Evolutionary conservation across 2,888 invertebrate species (phyloP).

Genomic region (Saturnia pavonia): DNA sequence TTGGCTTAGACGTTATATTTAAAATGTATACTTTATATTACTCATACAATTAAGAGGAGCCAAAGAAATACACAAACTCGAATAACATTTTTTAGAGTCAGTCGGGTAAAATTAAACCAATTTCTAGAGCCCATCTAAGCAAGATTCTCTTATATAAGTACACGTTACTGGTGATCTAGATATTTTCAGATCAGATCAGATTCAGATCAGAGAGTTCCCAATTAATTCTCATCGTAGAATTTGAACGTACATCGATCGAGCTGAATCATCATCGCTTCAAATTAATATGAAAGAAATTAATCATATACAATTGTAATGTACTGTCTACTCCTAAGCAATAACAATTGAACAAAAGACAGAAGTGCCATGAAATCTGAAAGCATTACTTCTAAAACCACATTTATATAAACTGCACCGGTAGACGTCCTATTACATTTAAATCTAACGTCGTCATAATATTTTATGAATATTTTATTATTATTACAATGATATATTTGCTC

Average conservation of each 20-base stretch:
- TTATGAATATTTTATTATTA: conserved; percentile 32
- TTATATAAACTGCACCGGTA: conserved; percentile 31
- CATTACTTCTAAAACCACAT: conserved; percentile 33
- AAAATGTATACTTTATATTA: too few relatives aligned
- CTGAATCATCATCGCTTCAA: background rate
- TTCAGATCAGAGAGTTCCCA: background rate
- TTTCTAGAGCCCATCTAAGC: too few relatives aligned
- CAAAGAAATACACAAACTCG: too few relatives aligned
- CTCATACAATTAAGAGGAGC: too few relatives aligned
- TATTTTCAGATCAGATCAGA: too few relatives aligned
- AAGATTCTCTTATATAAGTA: too few relatives aligned
- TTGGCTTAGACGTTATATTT: too few relatives aligned
- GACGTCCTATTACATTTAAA: conserved; percentile 19
- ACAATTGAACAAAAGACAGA: conserved; percentile 24
- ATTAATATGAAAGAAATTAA: background rate
- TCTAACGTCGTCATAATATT: conserved; percentile 35
- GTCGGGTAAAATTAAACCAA: too few relatives aligned
- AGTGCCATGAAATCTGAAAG: conserved; percentile 32
- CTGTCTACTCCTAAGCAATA: conserved; percentile 19
- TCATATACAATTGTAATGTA: background rate
- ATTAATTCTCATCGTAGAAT: background rate
- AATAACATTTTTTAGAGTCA: too few relatives aligned
- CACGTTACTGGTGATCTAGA: too few relatives aligned
- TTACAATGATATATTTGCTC: conserved; percentile 34
- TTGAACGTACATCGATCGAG: background rate